phyloP scores from a whole-genome alignment of 2,797 vertebrate genomes.

The Ceryle rudis region DNA sequence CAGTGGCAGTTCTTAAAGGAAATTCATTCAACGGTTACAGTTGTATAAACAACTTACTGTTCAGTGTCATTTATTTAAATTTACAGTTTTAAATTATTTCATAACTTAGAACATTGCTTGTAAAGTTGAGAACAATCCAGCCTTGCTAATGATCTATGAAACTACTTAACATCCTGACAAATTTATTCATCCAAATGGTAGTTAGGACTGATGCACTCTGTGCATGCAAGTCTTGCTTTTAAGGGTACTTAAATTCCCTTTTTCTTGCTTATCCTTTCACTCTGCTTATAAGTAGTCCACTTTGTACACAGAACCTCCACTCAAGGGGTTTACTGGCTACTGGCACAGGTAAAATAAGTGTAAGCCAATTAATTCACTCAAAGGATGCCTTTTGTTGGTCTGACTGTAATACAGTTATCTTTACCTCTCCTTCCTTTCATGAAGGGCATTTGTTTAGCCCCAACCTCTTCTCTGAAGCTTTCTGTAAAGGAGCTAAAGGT shows the following conservation, averaged over 20 bases:
- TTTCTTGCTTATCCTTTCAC: constrained; percentile 15
- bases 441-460: constrained; percentile 44
- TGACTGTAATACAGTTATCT: constrained; percentile 29
- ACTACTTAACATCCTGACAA: constrained; percentile 4
- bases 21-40: neutral
- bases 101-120: neutral
- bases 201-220: neutral
- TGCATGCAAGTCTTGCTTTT: neutral
- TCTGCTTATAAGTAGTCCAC: neutral
- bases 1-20: neutral
- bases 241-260: constrained; percentile 29
- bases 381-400: constrained; percentile 43
- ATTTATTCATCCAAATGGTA: neutral
- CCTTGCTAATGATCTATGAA: neutral
- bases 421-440: constrained; percentile 36
- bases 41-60: neutral
- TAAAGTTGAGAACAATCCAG: neutral
- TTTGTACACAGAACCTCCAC: neutral
- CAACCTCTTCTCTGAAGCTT: constrained; percentile 55
- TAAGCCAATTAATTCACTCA: constrained; percentile 62
- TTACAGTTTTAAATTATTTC: neutral
- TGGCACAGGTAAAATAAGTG: constrained; percentile 56
- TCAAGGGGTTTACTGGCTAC: constrained; percentile 35
- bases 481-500: constrained; percentile 42
- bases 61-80: neutral